phyloP scores from a whole-genome alignment of 2,888 invertebrate species.

The Oligia latruncula region DNA sequence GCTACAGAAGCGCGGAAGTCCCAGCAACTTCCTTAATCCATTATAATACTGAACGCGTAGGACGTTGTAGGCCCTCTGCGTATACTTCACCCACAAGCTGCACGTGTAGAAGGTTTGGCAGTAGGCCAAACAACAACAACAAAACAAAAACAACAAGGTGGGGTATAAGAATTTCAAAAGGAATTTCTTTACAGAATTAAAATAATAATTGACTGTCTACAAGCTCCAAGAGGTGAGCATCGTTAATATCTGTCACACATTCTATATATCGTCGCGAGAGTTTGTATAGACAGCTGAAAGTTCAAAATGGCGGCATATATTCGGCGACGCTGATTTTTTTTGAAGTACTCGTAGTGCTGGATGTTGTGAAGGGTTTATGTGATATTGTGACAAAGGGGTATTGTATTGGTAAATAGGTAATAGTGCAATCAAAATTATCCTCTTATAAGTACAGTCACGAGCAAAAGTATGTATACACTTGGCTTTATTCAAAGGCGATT shows the following conservation, averaged over 20 bases:
- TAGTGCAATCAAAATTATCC: not conserved
- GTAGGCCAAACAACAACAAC: too few species aligned
- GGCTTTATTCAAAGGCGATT: too few species aligned
- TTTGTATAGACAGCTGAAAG: constrained; percentile 1
- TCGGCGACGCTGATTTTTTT: not conserved
- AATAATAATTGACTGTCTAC: not conserved
- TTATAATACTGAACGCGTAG: too few species aligned
- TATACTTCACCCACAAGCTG: too few species aligned
- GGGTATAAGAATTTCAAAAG: not conserved
- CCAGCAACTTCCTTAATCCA: too few species aligned
- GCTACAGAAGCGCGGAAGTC: too few species aligned
- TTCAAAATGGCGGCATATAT: constrained; percentile 2
- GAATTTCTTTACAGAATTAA: not conserved
- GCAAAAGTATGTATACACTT: too few species aligned
- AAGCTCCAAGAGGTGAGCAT: not conserved
- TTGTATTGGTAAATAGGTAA: not conserved
- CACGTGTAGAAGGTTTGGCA: too few species aligned
- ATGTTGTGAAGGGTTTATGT: not conserved
- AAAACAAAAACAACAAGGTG: too few species aligned
- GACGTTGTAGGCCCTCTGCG: too few species aligned
- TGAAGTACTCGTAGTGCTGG: not conserved
- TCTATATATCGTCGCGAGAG: constrained; percentile 1
- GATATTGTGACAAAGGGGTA: not conserved
- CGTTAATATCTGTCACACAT: constrained; percentile 27
- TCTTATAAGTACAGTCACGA: too few species aligned